phyloP scores from a whole-genome alignment of 2,888 invertebrate species.

The Chrysina gloriosa region DNA sequence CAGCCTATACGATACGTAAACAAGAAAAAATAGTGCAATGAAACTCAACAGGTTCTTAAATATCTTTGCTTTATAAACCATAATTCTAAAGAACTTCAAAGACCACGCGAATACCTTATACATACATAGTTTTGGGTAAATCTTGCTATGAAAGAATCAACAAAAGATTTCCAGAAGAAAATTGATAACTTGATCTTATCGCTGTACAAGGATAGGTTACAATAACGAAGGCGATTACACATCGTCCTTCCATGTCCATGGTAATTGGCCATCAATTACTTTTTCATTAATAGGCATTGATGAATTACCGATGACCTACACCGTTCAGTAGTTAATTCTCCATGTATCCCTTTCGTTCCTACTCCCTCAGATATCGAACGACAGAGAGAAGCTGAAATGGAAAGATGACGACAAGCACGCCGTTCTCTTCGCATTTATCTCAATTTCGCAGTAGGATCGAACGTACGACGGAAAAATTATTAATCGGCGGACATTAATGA shows the following conservation, averaged over 20 bases:
- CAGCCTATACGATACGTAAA: no score
- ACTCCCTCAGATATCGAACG: not conserved
- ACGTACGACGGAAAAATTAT: conserved; percentile 37
- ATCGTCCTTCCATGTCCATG: not conserved
- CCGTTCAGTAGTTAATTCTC: conserved; percentile 6
- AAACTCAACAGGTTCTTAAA: no score
- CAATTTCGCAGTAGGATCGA: conserved; percentile 39
- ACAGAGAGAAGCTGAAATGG: conserved; percentile 5
- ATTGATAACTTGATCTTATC: no score
- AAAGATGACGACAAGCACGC: conserved; percentile 21
- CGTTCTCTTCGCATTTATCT: conserved; percentile 39
- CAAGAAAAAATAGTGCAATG: no score
- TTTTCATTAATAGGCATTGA: conserved; percentile 32
- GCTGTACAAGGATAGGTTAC: not conserved
- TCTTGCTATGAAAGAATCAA: not conserved
- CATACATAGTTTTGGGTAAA: no score
- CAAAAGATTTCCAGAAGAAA: not conserved
- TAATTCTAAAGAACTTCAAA: no score
- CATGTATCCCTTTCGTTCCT: not conserved
- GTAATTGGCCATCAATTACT: conserved; percentile 17
- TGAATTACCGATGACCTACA: conserved; percentile 33
- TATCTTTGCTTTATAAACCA: no score
- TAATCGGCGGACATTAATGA: conserved; percentile 38
- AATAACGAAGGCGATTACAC: not conserved
- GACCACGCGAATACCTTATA: no score